Base-by-base conservation (phyloP, 30 jellyfish, hydroid and myxozoan species). In the Cassiopea xamachana region DNA sequence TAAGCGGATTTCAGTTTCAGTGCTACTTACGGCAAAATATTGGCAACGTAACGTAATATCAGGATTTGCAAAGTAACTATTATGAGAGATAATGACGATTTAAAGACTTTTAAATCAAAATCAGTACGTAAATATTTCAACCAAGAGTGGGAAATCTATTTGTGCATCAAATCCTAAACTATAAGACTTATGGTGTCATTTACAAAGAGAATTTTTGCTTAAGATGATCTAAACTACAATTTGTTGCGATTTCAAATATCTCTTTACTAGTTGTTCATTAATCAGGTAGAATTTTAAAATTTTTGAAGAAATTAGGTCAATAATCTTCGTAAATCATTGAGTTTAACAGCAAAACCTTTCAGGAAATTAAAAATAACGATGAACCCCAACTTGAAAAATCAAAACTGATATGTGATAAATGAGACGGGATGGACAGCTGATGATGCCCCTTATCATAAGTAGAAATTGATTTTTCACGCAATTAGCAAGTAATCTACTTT, bases 1-100 rank as follows among this genome's bases (percentile, higher is more conserved):
- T 88, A 88, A 88, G 95, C 95, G 95, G 95, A 88, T 88, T 88
- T 88, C 17, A 73, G 89, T 73, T 67, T 69, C 68, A 80, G 82
- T 68, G 95, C 69, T 80, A 67, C 80, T 68, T 18, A 69, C 60
- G 77, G 79, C 95, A 48, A 72, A 46, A 60, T 71, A 78, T 88
- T 88, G 90, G 87, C 84, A 88, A 68, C 83, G 95, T 50, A 78
- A 68, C 95, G 50, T 88, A 88, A 77, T 78, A 73, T 73, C 88
- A 71, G 90, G 95, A 88, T 88, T 88, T 87, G 76, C 84, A 76
- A 88, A 88, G 68, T 80, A 50, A 71, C 90, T 58, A 77, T 86
- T 48, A 70, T 55, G 89, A 82, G 85, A 27, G 77, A 60, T 78
- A 67, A 88, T 79, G 82, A 83, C 81, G 72, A 82, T 77, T 88